These are phyloP conservation scores for Simalia tracyae DNA, from an alignment of 2,797 vertebrate species.

Conservation along the genomic window DNA sequence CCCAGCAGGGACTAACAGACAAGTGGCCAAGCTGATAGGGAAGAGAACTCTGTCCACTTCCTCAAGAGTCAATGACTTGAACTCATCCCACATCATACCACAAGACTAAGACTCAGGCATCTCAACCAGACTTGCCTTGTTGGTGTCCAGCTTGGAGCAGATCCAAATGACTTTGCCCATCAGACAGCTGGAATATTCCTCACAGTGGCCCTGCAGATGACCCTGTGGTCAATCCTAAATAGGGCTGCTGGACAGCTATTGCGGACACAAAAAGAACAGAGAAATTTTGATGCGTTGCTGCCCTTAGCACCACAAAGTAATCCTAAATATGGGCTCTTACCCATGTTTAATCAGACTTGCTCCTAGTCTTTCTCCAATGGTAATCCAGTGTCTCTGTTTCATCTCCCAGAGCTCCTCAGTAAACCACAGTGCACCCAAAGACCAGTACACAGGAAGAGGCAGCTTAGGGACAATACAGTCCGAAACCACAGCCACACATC, in stretches of 20 bases:
- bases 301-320: neutral
- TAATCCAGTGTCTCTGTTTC: neutral
- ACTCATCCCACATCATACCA: neutral
- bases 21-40: neutral
- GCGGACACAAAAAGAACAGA: too few relatives aligned
- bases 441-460: neutral
- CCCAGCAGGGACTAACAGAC: neutral
- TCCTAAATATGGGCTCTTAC: neutral
- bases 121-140: neutral
- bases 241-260: too few relatives aligned
- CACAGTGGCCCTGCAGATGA: neutral
- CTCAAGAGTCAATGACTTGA: neutral
- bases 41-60: neutral
- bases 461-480: neutral
- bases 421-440: neutral
- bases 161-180: neutral
- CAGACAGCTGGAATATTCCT: neutral
- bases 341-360: neutral
- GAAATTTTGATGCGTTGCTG: neutral
- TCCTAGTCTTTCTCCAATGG: neutral
- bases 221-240: neutral
- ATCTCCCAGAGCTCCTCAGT: neutral
- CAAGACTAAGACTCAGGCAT: too few relatives aligned
- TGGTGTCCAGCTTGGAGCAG: neutral
- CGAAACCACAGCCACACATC: neutral